Base-by-base conservation (phyloP, 1,140 invertebrate species). In the Drosophila nasuta region DNA sequence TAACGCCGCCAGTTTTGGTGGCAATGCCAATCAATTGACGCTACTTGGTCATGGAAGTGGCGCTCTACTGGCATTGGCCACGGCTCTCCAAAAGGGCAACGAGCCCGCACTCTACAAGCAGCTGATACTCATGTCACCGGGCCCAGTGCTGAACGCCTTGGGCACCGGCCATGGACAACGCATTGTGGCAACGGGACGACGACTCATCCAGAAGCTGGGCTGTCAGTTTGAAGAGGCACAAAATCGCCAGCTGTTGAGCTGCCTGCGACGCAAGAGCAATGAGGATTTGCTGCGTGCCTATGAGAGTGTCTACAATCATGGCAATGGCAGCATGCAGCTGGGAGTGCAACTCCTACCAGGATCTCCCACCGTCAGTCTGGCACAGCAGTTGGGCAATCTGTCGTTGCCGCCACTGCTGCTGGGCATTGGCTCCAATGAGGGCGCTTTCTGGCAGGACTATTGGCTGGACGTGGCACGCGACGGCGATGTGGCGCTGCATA, bases 1-100 rank as follows among this genome's bases (percentile, higher is more conserved):
- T 60, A 96, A 97, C 91, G 96, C 96, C 45, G 92, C 92, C 13
- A 92, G 94, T 13, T 97, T 97, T 81, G 96, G 96, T 1, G 96
- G 96, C 5, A 95, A 97, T 93, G 93, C 94, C 0, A 92, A 94
- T 10, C 93, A 94, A 35, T 93, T 97, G 0, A 97, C 96, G 0
- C 83, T 97, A 1, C 93, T 96, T 58, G 96, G 96, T 1, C 95
- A 96, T 91, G 92, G 91, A 0, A 91, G 87, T 46, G 79, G 82
- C 25, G 87, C 81, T 1, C 48, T 86, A 2, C 58, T 91, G 15
- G 87, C 75, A 1, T 52, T 92, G 5, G 57, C 68, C 2, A 43
- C 35, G 8, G 35, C 70, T 0, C 38, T 89, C 13, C 63, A 89
- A n/a, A 45, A 77, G 7, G 6, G 1, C 2, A 56, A 56, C n/a